Conservation (phyloP, 2,113 vertebrate genomes). For the Seriola aureovittata region DNA sequence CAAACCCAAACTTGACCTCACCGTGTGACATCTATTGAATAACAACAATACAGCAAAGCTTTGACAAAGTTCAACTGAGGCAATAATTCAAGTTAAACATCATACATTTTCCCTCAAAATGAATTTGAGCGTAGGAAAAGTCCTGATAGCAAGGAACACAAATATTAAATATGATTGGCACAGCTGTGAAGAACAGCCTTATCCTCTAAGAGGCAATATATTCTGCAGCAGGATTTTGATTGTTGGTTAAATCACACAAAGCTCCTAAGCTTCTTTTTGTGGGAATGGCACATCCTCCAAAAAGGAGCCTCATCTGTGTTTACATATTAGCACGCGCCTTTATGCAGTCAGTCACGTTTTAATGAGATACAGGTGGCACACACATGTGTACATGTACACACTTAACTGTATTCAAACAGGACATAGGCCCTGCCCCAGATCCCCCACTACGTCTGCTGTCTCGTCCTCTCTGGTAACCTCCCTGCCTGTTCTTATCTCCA, state of each 20-base stretch:
- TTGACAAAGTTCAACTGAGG: neutral
- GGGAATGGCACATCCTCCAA: neutral
- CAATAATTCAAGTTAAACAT: neutral
- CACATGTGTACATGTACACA: neutral
- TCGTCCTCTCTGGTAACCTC: constrained; percentile 11
- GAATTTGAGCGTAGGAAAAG: neutral
- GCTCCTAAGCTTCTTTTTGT: neutral
- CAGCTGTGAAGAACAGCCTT: neutral
- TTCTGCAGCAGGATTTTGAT: neutral
- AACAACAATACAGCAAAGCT: neutral
- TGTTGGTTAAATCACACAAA: neutral
- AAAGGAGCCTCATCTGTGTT: neutral
- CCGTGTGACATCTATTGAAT: too few relatives aligned
- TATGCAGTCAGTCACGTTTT: neutral
- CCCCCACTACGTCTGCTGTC: neutral
- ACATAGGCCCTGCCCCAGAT: neutral
- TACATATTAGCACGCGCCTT: neutral
- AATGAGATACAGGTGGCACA: neutral
- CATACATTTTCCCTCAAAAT: neutral
- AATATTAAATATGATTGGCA: neutral
- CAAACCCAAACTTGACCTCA: too few relatives aligned
- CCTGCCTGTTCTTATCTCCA: constrained; percentile 41
- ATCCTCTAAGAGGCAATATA: neutral
- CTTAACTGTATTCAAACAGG: neutral
- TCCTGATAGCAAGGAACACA: neutral